These are phyloP conservation scores for Megamerina dolium DNA, from an alignment of 2,888 invertebrate genomes.

Conservation along the genomic window DNA sequence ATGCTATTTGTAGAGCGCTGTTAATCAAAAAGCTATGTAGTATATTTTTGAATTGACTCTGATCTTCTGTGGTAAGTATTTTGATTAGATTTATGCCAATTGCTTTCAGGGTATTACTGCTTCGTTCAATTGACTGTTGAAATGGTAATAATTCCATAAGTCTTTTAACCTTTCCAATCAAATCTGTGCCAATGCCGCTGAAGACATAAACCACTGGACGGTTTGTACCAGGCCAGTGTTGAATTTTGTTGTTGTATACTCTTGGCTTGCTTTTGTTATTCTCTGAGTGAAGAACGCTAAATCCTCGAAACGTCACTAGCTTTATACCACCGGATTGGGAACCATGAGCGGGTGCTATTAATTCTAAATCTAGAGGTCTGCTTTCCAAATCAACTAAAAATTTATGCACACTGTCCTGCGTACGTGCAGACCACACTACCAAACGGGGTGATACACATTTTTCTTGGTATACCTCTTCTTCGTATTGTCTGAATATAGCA, in stretches of 20 bases:
- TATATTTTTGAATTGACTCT: no score
- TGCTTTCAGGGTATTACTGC: no score
- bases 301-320: constrained; percentile 72
- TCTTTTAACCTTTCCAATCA: constrained; percentile 74
- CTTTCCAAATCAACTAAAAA: constrained; percentile 60
- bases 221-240: no score
- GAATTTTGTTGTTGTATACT: constrained; percentile 51
- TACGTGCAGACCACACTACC: constrained; percentile 70
- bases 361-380: no score
- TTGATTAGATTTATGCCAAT: no score
- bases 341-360: no score
- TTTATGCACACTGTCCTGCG: constrained; percentile 63
- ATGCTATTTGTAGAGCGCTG: constrained; percentile 61
- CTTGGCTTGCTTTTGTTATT: constrained; percentile 20
- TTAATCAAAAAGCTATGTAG: constrained; percentile 72
- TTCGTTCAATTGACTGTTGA: constrained; percentile 62
- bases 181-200: constrained; percentile 84
- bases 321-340: no score
- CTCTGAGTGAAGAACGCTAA: constrained; percentile 50
- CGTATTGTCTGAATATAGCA: constrained; percentile 31
- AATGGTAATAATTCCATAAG: constrained; percentile 71
- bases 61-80: no score
- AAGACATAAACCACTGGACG: no score
- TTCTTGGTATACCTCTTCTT: constrained; percentile 52
- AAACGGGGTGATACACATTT: constrained; percentile 64